These are phyloP conservation scores for Phoeniculus purpureus DNA, from an alignment of 2,797 vertebrate genomes.

Conservation along the genomic window DNA sequence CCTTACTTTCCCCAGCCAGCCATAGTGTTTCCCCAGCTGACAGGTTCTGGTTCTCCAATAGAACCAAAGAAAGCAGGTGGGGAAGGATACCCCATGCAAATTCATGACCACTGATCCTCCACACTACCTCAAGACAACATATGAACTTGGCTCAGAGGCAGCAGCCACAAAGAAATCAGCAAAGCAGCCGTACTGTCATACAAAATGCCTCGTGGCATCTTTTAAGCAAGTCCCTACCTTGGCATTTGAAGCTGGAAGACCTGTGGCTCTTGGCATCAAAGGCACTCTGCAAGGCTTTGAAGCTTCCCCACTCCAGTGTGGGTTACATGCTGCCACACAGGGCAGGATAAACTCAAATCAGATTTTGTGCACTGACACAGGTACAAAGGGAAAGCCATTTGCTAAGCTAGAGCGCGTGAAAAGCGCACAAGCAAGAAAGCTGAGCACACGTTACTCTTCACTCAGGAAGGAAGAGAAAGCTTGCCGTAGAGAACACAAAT, in stretches of 20 bases:
- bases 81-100: not conserved
- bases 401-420: not conserved
- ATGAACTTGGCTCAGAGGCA: not conserved
- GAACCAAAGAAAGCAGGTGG: not conserved
- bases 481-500: not conserved
- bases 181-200: not conserved
- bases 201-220: not conserved
- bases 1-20: not conserved
- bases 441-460: not conserved
- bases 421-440: not conserved
- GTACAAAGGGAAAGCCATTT: not conserved
- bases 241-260: not conserved
- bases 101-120: not conserved
- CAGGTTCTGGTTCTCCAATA: not conserved
- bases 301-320: not conserved
- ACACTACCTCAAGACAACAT: not conserved
- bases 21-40: not conserved
- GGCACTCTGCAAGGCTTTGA: not conserved
- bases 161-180: not conserved
- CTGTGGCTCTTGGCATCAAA: not conserved
- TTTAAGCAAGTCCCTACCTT: not conserved
- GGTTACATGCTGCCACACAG: not conserved
- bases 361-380: fast-evolving
- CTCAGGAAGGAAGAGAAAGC: not conserved
- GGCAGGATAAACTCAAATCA: not conserved